Evolutionary conservation across 2,888 invertebrate genomes (phyloP).

Genomic region (Drosophila rubida): DNA sequence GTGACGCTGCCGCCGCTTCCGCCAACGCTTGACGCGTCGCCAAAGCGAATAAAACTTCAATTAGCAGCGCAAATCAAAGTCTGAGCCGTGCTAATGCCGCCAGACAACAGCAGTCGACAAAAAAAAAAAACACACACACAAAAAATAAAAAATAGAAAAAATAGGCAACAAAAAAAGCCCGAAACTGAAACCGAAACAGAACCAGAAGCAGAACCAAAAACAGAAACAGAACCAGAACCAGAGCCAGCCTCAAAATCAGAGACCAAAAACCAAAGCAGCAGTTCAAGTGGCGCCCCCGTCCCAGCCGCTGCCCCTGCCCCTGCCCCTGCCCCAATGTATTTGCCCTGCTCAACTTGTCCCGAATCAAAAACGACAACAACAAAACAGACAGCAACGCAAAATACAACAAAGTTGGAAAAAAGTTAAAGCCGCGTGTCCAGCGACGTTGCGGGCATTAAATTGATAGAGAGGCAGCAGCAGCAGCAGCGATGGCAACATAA

Average conservation of each 20-base stretch:
- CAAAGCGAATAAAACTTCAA: constrained; percentile 63
- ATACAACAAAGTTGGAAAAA: constrained; percentile 37
- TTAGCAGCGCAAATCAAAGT: constrained; percentile 72
- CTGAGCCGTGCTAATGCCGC: constrained; percentile 49
- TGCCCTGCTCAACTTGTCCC: constrained; percentile 11
- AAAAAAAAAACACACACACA: constrained; percentile 4
- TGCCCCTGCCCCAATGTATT: too few relatives aligned
- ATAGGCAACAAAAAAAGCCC: constrained; percentile 26
- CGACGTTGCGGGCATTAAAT: constrained; percentile 65
- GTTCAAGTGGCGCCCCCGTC: constrained; percentile 34
- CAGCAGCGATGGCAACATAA: constrained; percentile 46
- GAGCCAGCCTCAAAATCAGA: constrained; percentile 33
- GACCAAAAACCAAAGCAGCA: constrained; percentile 50
- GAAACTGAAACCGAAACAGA: constrained; percentile 45
- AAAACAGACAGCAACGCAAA: constrained; percentile 1
- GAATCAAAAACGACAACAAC: constrained; percentile 4
- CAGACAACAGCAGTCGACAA: constrained; percentile 42
- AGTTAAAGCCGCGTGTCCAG: constrained; percentile 74
- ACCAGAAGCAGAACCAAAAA: constrained; percentile 27
- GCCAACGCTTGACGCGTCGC: constrained; percentile 6
- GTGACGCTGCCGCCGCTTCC: neutral
- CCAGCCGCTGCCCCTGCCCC: neutral
- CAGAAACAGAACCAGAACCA: constrained; percentile 27
- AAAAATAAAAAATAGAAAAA: neutral
- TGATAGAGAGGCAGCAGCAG: constrained; percentile 55